Conservation (phyloP, 1,140 invertebrate genomes). For the Acromyrmex heyeri region DNA sequence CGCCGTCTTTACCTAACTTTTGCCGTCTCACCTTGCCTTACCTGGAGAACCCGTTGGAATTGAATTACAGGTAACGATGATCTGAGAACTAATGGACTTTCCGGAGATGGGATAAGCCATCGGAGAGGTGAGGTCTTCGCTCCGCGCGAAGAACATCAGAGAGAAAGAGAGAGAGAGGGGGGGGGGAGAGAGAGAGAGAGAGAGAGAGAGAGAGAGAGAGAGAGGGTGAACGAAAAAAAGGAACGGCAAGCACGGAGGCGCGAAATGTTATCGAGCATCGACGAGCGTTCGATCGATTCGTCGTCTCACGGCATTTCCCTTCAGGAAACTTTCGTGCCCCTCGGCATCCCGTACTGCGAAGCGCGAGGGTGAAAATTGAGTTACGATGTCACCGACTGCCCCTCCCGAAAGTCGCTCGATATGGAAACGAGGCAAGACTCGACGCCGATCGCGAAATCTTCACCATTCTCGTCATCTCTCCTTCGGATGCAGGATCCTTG, state of each 20-base stretch:
- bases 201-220: not conserved
- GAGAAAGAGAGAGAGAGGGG: no score
- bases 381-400: conserved; percentile 70
- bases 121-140: conserved; percentile 5
- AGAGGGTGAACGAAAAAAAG: no score
- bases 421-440: conserved; percentile 71
- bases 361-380: conserved; percentile 67
- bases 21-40: conserved; percentile 54
- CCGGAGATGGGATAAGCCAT: conserved; percentile 53
- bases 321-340: conserved; percentile 39
- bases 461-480: not conserved
- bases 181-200: no score
- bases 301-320: conserved; percentile 53
- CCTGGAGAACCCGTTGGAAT: conserved; percentile 64
- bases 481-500: not conserved
- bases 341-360: conserved; percentile 16
- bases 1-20: conserved; percentile 41
- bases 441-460: conserved; percentile 57
- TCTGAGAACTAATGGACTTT: conserved; percentile 75
- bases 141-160: not conserved
- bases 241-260: conserved; percentile 25
- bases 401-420: conserved; percentile 70
- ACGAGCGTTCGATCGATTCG: conserved; percentile 65
- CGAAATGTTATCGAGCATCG: conserved; percentile 71
- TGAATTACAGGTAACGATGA: conserved; percentile 72